These are phyloP conservation scores for Invenusta paracnida DNA, from an alignment of 2,888 invertebrate genomes.

Conservation along the genomic window DNA sequence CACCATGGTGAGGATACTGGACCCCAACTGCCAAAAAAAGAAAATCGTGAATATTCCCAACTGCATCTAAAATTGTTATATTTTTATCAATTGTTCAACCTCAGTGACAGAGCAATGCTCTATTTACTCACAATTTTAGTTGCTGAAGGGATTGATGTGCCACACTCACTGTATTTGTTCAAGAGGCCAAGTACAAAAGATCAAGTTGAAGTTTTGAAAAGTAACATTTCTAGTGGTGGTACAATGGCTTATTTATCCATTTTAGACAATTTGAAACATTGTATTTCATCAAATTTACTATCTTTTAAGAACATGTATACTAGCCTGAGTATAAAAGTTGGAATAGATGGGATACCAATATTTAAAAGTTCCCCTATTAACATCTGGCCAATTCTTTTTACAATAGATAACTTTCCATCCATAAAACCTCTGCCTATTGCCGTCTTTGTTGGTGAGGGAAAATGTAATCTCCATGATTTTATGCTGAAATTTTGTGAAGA, in stretches of 20 bases:
- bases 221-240: conserved; percentile 1
- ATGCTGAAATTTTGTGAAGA: conserved; percentile 40
- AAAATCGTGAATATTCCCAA: conserved; percentile 24
- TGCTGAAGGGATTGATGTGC: neutral
- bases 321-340: conserved; percentile 2
- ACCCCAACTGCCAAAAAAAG: too few species aligned
- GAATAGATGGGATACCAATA: conserved; percentile 43
- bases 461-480: conserved; percentile 42
- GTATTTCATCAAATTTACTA: neutral
- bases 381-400: conserved; percentile 40
- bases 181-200: neutral
- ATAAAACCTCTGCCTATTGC: conserved; percentile 38
- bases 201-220: neutral
- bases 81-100: neutral
- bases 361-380: conserved; percentile 38
- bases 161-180: neutral
- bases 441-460: conserved; percentile 37
- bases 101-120: neutral
- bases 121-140: neutral
- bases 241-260: conserved; percentile 31
- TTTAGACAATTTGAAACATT: neutral
- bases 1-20: too few species aligned
- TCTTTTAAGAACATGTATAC: neutral
- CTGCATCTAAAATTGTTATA: conserved; percentile 2
- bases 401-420: neutral